Conservation (phyloP, 2,113 vertebrate species). For the Nettapus auritus region DNA sequence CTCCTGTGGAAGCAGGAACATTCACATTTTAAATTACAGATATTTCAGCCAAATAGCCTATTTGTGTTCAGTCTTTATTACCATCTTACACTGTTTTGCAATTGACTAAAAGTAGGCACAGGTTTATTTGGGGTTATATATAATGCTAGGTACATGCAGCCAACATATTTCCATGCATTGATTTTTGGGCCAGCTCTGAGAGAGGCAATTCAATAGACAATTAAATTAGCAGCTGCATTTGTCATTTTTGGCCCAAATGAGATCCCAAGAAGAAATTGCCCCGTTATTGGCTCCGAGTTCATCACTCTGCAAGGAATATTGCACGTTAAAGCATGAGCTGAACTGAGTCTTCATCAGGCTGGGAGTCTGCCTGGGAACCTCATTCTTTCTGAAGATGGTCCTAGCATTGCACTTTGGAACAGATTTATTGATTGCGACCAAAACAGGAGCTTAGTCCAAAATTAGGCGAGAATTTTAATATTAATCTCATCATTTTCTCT, state of each 20-base stretch:
- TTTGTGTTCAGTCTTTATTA: background rate
- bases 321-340: background rate
- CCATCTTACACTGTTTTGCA: background rate
- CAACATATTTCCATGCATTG: background rate
- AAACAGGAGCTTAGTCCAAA: background rate
- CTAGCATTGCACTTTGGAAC: background rate
- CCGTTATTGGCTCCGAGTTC: background rate
- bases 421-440: background rate
- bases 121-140: background rate
- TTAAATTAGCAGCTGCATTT: slow-evolving; percentile 51
- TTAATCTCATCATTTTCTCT: background rate
- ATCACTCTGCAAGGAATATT: background rate
- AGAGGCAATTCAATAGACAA: slow-evolving; percentile 45
- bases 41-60: background rate
- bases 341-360: background rate
- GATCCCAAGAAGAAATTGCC: slow-evolving; percentile 9
- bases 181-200: slow-evolving; percentile 31
- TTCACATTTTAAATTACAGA: background rate
- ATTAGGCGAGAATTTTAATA: background rate
- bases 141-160: background rate
- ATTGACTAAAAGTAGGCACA: background rate
- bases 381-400: background rate
- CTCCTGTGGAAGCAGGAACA: background rate
- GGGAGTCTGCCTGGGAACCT: background rate
- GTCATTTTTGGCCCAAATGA: slow-evolving; percentile 29